Conservation (phyloP, 2,888 invertebrate genomes). For the Trilocha varians region DNA sequence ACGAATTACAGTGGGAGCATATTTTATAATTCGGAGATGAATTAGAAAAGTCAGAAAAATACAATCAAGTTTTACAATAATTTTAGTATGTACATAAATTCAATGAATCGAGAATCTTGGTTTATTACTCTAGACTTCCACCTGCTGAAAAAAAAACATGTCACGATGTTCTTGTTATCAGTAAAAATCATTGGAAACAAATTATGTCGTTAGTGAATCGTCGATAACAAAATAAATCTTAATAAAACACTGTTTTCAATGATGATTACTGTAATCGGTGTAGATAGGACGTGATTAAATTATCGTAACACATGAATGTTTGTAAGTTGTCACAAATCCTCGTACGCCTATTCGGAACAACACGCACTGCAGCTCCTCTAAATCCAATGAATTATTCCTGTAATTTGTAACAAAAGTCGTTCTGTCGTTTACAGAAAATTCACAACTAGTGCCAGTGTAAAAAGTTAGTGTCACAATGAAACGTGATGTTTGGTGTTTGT, state of each 20-base stretch:
- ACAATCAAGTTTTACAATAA: no score
- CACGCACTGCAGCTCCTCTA: not conserved
- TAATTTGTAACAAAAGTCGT: not conserved
- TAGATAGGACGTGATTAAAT: not conserved
- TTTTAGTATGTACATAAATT: no score
- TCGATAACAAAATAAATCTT: not conserved
- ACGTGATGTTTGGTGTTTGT: conserved; percentile 37
- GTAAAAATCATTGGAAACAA: not conserved
- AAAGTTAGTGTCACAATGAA: conserved; percentile 21
- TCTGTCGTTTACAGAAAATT: not conserved
- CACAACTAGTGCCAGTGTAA: not conserved
- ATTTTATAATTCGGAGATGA: no score
- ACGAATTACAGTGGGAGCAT: no score
- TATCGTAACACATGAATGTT: not conserved
- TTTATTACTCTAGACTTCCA: no score
- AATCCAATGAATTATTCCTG: not conserved
- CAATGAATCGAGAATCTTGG: no score
- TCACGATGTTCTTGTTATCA: not conserved
- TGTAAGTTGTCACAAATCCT: not conserved
- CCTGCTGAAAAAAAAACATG: not conserved
- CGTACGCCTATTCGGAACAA: not conserved
- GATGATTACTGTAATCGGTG: not conserved
- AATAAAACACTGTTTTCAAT: not conserved
- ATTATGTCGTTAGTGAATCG: not conserved
- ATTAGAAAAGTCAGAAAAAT: no score